Percentiles rank a stretch among this genome's conserved stretches.
Evolutionary conservation across 2,797 vertebrate genomes (phyloP).

Genomic region (Leptodactylus fallax): DNA sequence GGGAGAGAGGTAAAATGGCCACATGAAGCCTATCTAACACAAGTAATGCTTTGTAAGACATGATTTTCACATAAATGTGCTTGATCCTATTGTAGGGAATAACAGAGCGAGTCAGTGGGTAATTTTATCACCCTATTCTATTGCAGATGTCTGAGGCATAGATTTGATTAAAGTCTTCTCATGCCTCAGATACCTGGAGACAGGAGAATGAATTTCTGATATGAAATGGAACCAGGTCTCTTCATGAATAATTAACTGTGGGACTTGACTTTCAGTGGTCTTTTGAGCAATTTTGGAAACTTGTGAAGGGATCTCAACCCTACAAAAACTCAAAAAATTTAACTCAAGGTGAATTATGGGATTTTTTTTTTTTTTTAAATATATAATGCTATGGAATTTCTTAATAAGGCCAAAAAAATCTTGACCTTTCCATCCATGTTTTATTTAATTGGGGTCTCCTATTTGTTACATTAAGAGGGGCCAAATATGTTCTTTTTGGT

Average conservation of each 20-base stretch:
- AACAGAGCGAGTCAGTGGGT: slow-evolving; percentile 25
- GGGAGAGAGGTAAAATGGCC: slow-evolving; percentile 20
- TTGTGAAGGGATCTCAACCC: background rate
- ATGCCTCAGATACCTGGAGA: slow-evolving; percentile 33
- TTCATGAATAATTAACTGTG: slow-evolving; percentile 20
- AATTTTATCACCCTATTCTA: slow-evolving; percentile 38
- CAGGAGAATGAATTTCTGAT: slow-evolving; percentile 19
- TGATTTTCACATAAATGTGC: slow-evolving; percentile 45
- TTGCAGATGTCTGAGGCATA: slow-evolving; percentile 2
- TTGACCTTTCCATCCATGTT: background rate
- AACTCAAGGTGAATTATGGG: background rate
- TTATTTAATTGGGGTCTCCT: background rate
- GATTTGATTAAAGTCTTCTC: slow-evolving; percentile 28
- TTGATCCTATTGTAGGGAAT: slow-evolving; percentile 25
- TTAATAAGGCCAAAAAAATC: background rate
- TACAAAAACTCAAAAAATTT: background rate
- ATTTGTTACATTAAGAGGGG: background rate
- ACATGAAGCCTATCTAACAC: background rate
- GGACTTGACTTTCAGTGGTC: slow-evolving; percentile 9
- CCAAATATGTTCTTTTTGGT: background rate
- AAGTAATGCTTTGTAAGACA: slow-evolving; percentile 35
- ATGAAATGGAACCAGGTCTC: slow-evolving; percentile 14
- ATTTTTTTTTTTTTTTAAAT: background rate
- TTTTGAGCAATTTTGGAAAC: slow-evolving; percentile 6
- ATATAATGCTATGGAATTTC: background rate